These are phyloP conservation scores for Ctenosaura bakeri DNA, from an alignment of 2,797 vertebrate species.

Conservation along the genomic window DNA sequence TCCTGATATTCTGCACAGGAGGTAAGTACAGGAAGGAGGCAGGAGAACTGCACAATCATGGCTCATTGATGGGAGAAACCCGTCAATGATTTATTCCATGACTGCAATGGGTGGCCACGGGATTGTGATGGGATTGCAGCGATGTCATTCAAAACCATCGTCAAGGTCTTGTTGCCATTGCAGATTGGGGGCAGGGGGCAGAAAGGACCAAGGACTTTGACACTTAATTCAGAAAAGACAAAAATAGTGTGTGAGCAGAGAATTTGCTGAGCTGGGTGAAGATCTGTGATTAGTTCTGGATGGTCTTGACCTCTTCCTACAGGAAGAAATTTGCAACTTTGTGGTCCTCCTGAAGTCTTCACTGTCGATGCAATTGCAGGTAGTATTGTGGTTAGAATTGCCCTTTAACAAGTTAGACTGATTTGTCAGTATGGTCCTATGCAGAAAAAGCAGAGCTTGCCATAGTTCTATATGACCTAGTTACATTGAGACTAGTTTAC, in stretches of 20 bases:
- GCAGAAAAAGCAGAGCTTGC: neutral
- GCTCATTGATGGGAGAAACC: too few relatives aligned
- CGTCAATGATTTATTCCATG: too few relatives aligned
- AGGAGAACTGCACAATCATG: too few relatives aligned
- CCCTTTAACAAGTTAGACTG: neutral
- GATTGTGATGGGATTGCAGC: too few relatives aligned
- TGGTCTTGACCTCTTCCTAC: neutral
- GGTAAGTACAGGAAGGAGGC: too few relatives aligned
- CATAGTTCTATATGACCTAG: neutral
- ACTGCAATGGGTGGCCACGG: too few relatives aligned
- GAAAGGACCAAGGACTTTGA: too few relatives aligned
- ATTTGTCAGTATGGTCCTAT: neutral
- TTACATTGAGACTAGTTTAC: neutral
- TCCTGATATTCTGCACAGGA: too few relatives aligned
- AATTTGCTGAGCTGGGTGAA: neutral
- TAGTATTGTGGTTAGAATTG: neutral
- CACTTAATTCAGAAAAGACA: neutral
- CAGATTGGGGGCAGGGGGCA: too few relatives aligned
- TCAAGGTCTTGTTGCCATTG: too few relatives aligned
- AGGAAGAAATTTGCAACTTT: neutral
- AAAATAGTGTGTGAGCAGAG: neutral
- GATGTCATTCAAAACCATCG: too few relatives aligned
- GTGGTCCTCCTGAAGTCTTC: neutral
- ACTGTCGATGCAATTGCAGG: neutral
- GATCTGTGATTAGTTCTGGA: neutral